Base-by-base conservation (phyloP, 1,140 invertebrate species). In the Drosophila subobscura region DNA sequence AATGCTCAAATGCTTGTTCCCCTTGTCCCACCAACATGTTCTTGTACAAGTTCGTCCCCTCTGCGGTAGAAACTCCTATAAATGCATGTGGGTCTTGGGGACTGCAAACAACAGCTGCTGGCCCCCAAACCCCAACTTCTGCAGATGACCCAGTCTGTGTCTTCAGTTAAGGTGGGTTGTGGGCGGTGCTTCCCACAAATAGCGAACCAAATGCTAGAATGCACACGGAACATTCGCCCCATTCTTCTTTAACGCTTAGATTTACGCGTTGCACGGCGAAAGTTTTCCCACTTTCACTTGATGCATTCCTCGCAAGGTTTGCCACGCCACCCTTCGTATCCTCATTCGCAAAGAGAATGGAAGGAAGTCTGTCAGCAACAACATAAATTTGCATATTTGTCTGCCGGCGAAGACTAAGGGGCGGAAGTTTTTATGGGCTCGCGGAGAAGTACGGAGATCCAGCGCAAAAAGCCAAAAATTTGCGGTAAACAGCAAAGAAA, bases 381-480 rank as follows among this genome's bases (percentile, higher is more conserved):
- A 79, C 78, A 83, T 88, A 77, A 88, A 88, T 88, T 88, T 88
- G 67, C 83, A 88, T 88, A 88, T 88, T 88, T 88, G 71, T 83
- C 79, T 88, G 66, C 58, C 22, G 51, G 23, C 44, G 41, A 27
- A 37, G 68, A 7, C 6, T 44, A 22, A 29, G 49, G 40, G 25
- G 37, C 29, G 14, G 37, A 37, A 23, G 22, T 46, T 46, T 65
- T 74, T 44, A 47, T 58, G 61, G 46, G 58, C 42, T 42, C 66
- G 37, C 45, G 47, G 42, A 57, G 66, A 55, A 71, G 66, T 66
- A 1, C 10, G 33, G 10, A 37, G 10, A 61, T 65, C 71, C 83
- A 88, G 74, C 45, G 44, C 53, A 59, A 76, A 76, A 88, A 89
- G 65, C 84, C 75, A 77, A 79, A 88, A 88, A 88, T 88, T 76